Evolutionary conservation across 2,797 vertebrate genomes (phyloP), one percentile per base, ranked within the genome.

Genomic region (Crax fasciolata): DNA sequence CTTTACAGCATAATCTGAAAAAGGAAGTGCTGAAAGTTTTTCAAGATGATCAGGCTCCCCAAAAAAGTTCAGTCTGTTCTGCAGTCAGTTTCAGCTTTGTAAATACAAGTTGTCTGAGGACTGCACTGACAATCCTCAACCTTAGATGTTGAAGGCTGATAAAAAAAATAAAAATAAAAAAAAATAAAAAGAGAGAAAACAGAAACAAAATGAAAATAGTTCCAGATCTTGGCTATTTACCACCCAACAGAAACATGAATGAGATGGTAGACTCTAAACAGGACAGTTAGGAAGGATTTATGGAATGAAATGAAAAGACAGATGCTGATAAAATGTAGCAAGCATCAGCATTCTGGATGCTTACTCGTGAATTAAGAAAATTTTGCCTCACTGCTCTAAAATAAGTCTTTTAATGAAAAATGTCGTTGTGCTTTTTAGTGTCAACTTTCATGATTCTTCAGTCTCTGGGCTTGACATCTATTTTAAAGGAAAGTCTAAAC

Each of bases 1-100:
- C 25, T 95, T 93, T 21, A 66, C 79, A 88, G 63, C 21, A 49
- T 74, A 20, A 74, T 88, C 57, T 54, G 57, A 66, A 91, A 84
- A 76, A 80, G 92, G 96, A 96, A 96, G 85, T 87, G 25, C 46
- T 68, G 61, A n/a, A 93, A 15, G 28, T 88, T 91, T 93, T 94
- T 87, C 87, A 93, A 95, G 52, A 67, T 24, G 76, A 87, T 75
- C 89, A 84, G 58, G 14, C 4, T 14, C 58, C n/a, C 58, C n/a
- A 57, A 85, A 87, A 49, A 54, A 28, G 6, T 81, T 67, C 43
- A 63, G 6, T 17, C 11, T 62, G 11, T 35, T 93, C 72, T 66
- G 43, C 39, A 84, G 38, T 2, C 18, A 54, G 21, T 68, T 91
- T 83, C 55, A 57, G n/a, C 19, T 30, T 32, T 32, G 55, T 48